Evolutionary conservation across 1,140 invertebrate genomes (phyloP), one percentile per base, ranked within the genome.

Genomic region (Drosophila parabipectinata): DNA sequence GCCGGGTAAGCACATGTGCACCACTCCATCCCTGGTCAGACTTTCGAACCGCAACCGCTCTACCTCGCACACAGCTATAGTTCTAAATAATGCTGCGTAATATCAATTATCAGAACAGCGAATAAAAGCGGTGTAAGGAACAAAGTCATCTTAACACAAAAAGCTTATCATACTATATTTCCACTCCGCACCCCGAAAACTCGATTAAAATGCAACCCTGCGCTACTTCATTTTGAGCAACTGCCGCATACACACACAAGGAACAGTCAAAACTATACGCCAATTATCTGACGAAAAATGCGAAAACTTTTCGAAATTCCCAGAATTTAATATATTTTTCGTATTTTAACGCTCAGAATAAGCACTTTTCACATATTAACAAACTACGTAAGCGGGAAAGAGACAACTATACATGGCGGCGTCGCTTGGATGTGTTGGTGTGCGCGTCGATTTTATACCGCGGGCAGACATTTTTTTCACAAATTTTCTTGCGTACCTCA

Each of bases 401-500:
- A 71, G 81, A 81, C 15, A 24, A 56, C 73, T 62, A 77, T 77
- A 77, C 7, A 14, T 72, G 54, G 61, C 69, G 72, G 74, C 77
- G 82, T 78, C 74, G 55, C 62, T 44, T 51, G 10, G 2, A 18
- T 30, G 61, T 64, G 12, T 59, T 59, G 24, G 61, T 64, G 61
- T 64, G 54, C 61, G 61, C 77, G 75, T 90, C 68, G 44, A 56
- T 78, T 74, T 64, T 76, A 72, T 82, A 39, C 32, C 67, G 77
- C 53, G 59, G 63, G 58, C 72, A 21, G 72, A 78, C 63, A 76
- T 66, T 77, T 79, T 79, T 71, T 90, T 56, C 60, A 52, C 62
- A 75, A 55, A 76, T 72, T 73, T 61, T 60, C 60, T 55, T 68
- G 73, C 83, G 54, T 88, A 91, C 90, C 90, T 91, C 90, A 91